These are phyloP conservation scores for Euproctis similis DNA, from an alignment of 2,888 invertebrate species.

Conservation along the genomic window DNA sequence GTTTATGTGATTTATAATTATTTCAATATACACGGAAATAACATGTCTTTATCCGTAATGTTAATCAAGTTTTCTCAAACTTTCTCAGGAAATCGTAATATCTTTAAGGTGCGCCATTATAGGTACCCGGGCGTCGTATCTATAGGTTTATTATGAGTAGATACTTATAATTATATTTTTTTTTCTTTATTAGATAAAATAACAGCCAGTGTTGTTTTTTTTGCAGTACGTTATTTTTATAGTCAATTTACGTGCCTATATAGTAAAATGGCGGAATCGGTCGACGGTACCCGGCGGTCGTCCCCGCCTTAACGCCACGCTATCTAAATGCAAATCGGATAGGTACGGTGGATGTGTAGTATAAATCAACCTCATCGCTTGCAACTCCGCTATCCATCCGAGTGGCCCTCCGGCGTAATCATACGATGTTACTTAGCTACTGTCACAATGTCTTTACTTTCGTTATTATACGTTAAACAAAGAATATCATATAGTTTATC, in stretches of 20 bases:
- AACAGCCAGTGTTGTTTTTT: slow-evolving; percentile 36
- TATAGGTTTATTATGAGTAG: slow-evolving; percentile 26
- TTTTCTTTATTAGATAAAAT: slow-evolving; percentile 45
- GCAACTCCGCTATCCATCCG: slow-evolving; percentile 51
- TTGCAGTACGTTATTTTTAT: slow-evolving; percentile 50
- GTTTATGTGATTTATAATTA: slow-evolving; percentile 9
- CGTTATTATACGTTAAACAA: too few species aligned
- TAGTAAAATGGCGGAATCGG: slow-evolving; percentile 39
- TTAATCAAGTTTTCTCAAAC: slow-evolving; percentile 15
- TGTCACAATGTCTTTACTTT: slow-evolving; percentile 20
- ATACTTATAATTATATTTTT: slow-evolving; percentile 49
- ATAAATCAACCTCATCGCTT: slow-evolving; percentile 63
- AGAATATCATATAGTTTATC: too few species aligned
- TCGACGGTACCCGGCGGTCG: slow-evolving; percentile 23
- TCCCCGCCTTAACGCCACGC: slow-evolving; percentile 38
- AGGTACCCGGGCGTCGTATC: slow-evolving; percentile 16
- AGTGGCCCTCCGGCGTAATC: slow-evolving; percentile 34
- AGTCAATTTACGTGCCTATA: slow-evolving; percentile 64
- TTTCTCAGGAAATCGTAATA: slow-evolving; percentile 30
- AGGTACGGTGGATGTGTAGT: slow-evolving; percentile 67
- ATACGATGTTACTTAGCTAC: slow-evolving; percentile 19
- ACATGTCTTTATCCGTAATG: slow-evolving; percentile 7
- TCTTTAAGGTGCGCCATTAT: slow-evolving; percentile 17
- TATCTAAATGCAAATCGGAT: slow-evolving; percentile 76
- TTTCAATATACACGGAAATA: slow-evolving; percentile 6